A percentile compares a stretch with the other conserved stretches of the same genome.
Conservation (phyloP, 2,888 invertebrate genomes). For the Catocala sponsa region DNA sequence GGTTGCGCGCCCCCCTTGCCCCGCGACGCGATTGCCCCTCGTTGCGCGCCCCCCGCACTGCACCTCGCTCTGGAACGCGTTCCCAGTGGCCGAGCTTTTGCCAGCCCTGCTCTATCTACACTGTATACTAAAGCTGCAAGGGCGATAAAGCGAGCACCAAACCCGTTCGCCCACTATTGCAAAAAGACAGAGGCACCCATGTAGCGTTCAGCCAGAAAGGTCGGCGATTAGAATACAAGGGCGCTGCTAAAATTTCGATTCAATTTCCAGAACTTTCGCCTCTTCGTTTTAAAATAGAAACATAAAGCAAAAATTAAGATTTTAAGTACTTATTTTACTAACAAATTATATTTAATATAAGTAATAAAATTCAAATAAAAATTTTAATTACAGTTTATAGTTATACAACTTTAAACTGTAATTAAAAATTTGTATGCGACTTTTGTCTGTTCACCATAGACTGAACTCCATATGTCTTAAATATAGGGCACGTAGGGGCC, state of each 20-base stretch:
- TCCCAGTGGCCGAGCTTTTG: constrained; percentile 77
- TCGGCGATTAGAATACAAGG: constrained; percentile 53
- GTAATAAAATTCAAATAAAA: too few species aligned
- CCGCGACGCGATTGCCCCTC: constrained; percentile 47
- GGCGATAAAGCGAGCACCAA: constrained; percentile 69
- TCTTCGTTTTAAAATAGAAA: too few species aligned
- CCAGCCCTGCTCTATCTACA: constrained; percentile 71
- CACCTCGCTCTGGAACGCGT: constrained; percentile 67
- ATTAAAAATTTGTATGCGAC: too few species aligned
- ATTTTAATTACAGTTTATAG: too few species aligned
- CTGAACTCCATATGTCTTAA: not conserved
- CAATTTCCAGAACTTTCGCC: constrained; percentile 25
- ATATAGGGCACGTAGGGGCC: constrained; percentile 22
- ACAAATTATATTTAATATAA: too few species aligned
- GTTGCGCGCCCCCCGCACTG: constrained; percentile 46
- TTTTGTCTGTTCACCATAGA: not conserved
- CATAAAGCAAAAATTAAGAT: too few species aligned
- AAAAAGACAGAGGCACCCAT: constrained; percentile 56
- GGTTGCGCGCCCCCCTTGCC: constrained; percentile 59
- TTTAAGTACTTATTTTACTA: too few species aligned
- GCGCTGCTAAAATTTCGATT: constrained; percentile 26
- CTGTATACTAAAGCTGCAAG: constrained; percentile 70
- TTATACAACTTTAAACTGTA: too few species aligned
- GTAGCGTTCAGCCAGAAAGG: constrained; percentile 49
- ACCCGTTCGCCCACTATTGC: constrained; percentile 67